These are phyloP conservation scores for Lonchura striata DNA, from an alignment of 2,113 vertebrate genomes.

Conservation along the genomic window DNA sequence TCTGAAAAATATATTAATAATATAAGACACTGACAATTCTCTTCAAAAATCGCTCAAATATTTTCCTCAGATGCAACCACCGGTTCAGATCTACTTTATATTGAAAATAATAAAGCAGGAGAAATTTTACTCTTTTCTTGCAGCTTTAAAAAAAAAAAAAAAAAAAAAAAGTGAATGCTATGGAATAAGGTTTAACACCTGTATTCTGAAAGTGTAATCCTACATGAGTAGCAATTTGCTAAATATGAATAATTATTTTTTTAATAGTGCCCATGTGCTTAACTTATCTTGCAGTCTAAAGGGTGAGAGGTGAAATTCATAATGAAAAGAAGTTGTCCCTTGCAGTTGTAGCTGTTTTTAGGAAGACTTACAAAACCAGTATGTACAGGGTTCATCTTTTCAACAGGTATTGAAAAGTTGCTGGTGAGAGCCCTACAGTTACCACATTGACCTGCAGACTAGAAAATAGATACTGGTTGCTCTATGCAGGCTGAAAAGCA, in stretches of 20 bases:
- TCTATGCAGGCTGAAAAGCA: background rate
- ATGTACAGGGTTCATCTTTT: background rate
- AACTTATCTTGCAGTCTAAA: background rate
- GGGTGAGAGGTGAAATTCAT: background rate
- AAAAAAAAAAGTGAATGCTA: background rate
- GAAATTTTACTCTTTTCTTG: background rate
- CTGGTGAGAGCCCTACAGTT: background rate
- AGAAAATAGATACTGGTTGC: background rate
- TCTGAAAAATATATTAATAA: background rate
- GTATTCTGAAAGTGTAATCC: background rate
- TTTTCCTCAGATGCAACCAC: background rate
- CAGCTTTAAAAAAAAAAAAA: background rate
- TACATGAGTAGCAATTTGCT: background rate
- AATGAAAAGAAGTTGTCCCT: background rate
- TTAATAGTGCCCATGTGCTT: background rate
- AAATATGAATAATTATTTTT: background rate
- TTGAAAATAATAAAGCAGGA: background rate
- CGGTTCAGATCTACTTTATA: background rate
- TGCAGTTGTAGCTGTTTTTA: background rate
- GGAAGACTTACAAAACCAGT: background rate
- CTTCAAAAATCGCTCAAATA: slow-evolving; percentile 3
- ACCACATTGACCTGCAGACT: background rate
- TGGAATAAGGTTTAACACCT: background rate
- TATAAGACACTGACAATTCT: background rate
- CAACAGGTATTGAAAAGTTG: background rate